These are phyloP conservation scores for Hypena proboscidalis DNA, from an alignment of 2,888 invertebrate genomes.

Conservation along the genomic window DNA sequence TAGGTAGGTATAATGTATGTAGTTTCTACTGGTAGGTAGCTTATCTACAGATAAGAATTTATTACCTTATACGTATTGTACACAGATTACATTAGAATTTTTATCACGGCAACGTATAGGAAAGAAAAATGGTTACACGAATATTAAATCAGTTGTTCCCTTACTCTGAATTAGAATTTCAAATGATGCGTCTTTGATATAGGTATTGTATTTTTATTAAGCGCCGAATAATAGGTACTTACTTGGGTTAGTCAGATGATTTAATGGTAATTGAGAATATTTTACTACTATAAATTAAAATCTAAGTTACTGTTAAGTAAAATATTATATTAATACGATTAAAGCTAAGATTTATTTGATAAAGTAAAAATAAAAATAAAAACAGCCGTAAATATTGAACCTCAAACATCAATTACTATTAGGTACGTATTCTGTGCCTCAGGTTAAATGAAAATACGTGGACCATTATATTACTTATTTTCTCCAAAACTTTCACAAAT, in stretches of 20 bases:
- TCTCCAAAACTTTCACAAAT: no score
- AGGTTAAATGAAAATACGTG: no score
- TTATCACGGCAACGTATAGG: slow-evolving; percentile 37
- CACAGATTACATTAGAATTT: slow-evolving; percentile 47
- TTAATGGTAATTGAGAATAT: slow-evolving; percentile 21
- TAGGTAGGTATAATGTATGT: slow-evolving; percentile 35
- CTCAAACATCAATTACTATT: no score
- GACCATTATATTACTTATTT: no score
- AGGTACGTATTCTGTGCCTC: no score
- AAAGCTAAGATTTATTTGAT: no score
- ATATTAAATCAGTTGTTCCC: slow-evolving; percentile 41
- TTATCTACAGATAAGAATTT: slow-evolving; percentile 65
- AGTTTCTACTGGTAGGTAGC: no score
- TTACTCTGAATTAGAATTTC: slow-evolving; percentile 36
- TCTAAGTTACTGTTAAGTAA: no score
- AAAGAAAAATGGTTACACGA: slow-evolving; percentile 40
- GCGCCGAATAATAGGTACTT: slow-evolving; percentile 10
- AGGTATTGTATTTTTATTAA: slow-evolving; percentile 23
- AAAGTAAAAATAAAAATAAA: no score
- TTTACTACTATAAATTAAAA: no score
- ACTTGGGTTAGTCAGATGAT: slow-evolving; percentile 7
- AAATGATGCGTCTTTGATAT: slow-evolving; percentile 28
- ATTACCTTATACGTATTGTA: slow-evolving; percentile 50
- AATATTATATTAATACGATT: no score
- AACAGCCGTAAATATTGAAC: no score